Percentiles rank a stretch among this genome's conserved stretches.
phyloP scores from a whole-genome alignment of 1,140 invertebrate genomes.

The Bombus difficillimus region DNA sequence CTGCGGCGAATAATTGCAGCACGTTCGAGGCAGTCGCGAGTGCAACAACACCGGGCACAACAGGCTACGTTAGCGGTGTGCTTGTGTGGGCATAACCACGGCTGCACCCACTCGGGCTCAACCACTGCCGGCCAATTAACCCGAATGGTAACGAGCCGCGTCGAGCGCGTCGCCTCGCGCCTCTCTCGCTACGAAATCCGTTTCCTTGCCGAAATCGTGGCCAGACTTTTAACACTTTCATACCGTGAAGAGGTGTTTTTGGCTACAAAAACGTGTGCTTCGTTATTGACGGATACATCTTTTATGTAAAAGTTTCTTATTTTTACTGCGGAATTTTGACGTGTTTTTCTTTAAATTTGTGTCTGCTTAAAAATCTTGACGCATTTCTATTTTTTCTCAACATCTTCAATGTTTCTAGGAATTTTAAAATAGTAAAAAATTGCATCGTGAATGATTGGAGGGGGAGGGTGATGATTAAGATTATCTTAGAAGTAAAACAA shows the following conservation, averaged over 20 bases:
- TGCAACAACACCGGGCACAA: constrained; percentile 58
- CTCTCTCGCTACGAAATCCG: constrained; percentile 46
- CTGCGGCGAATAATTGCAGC: constrained; percentile 75
- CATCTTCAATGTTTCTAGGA: no score
- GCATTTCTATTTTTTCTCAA: no score
- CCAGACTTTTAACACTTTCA: not conserved
- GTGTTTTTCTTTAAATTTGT: no score
- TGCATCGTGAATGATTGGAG: no score
- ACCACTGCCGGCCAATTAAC: constrained; percentile 71
- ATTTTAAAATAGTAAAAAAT: no score
- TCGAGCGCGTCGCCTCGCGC: constrained; percentile 57
- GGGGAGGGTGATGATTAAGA: no score
- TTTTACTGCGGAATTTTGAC: no score
- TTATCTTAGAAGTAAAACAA: no score
- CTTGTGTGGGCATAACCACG: constrained; percentile 54
- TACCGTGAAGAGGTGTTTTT: not conserved
- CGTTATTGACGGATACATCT: no score
- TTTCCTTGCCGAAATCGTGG: constrained; percentile 2
- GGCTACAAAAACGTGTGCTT: no score
- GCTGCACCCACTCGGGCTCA: constrained; percentile 62
- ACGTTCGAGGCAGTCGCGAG: constrained; percentile 64
- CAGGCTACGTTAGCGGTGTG: constrained; percentile 46
- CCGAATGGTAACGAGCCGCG: constrained; percentile 73
- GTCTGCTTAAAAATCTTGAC: no score
- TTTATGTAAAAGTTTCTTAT: no score